phyloP scores from a whole-genome alignment of 2,888 invertebrate species.

The Altica lythri region DNA sequence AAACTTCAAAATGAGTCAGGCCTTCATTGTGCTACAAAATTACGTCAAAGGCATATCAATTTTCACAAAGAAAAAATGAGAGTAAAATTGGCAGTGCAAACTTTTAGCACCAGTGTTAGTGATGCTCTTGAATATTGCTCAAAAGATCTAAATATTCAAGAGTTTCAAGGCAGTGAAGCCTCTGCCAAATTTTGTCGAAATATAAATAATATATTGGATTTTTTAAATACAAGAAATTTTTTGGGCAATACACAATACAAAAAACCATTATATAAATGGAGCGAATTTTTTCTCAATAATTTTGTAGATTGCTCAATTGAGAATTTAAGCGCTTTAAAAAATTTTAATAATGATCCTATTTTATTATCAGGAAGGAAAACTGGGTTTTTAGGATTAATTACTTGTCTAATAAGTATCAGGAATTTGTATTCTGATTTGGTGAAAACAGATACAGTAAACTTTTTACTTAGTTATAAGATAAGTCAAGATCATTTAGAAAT shows the following conservation, averaged over 20 bases:
- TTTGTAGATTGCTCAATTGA: slow-evolving; percentile 17
- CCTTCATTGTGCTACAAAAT: slow-evolving; percentile 13
- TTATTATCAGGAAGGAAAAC: slow-evolving; percentile 30
- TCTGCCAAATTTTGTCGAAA: slow-evolving; percentile 21
- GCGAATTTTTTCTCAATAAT: slow-evolving; percentile 4
- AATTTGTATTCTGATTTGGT: slow-evolving; percentile 5
- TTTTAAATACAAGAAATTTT: slow-evolving; percentile 30
- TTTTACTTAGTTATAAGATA: slow-evolving; percentile 17
- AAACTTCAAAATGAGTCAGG: neutral
- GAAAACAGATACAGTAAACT: neutral
- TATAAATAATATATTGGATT: slow-evolving; percentile 31
- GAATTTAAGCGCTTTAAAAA: neutral
- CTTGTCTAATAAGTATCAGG: slow-evolving; percentile 5
- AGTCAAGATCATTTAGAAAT: slow-evolving; percentile 23
- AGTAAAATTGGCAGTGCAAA: slow-evolving; percentile 28
- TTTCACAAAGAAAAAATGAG: slow-evolving; percentile 22
- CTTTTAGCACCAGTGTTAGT: slow-evolving; percentile 26
- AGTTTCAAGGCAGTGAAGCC: slow-evolving; percentile 24
- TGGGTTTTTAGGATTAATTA: slow-evolving; percentile 29
- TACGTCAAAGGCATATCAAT: slow-evolving; percentile 16
- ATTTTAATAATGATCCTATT: slow-evolving; percentile 17
- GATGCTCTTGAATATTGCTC: slow-evolving; percentile 27
- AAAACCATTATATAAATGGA: slow-evolving; percentile 18
- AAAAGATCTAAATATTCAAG: slow-evolving; percentile 18
- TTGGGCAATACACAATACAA: slow-evolving; percentile 21